These are phyloP conservation scores for Cryptosula pallasiana DNA, from an alignment of 2,888 invertebrate species.

Conservation along the genomic window DNA sequence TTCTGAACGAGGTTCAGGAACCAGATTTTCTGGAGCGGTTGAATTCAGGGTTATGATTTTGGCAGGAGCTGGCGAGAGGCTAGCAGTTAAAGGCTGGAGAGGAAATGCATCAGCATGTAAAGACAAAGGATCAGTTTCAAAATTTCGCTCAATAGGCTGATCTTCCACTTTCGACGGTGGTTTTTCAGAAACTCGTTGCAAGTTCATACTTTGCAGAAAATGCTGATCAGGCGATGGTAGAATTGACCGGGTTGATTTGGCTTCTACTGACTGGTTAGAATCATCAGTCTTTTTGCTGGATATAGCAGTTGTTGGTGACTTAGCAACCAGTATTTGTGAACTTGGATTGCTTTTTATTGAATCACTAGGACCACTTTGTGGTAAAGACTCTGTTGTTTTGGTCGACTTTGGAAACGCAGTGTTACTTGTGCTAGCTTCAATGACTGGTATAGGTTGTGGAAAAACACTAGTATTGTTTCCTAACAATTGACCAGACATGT, in stretches of 20 bases:
- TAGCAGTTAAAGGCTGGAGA: not conserved
- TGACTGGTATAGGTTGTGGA: constrained; percentile 10
- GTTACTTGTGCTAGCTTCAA: not conserved
- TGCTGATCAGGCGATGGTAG: not conserved
- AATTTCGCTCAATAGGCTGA: no score
- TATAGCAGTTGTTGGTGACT: not conserved
- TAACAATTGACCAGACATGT: not conserved
- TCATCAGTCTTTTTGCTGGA: not conserved
- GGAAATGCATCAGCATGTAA: not conserved
- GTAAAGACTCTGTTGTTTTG: not conserved
- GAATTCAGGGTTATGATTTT: not conserved
- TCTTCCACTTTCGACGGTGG: not conserved
- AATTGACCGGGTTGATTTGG: not conserved
- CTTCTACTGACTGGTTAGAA: not conserved
- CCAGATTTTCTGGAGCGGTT: not conserved
- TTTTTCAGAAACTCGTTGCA: not conserved
- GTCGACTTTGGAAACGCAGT: not conserved
- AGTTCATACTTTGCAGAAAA: not conserved
- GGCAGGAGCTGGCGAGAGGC: not conserved
- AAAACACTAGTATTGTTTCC: constrained; percentile 18
- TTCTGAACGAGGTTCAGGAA: not conserved
- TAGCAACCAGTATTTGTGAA: not conserved
- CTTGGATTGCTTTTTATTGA: not conserved
- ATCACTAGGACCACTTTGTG: no score
- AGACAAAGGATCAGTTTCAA: no score